These are phyloP conservation scores for Daktulosphaira vitifoliae DNA, from an alignment of 1,140 invertebrate genomes.

Conservation along the genomic window DNA sequence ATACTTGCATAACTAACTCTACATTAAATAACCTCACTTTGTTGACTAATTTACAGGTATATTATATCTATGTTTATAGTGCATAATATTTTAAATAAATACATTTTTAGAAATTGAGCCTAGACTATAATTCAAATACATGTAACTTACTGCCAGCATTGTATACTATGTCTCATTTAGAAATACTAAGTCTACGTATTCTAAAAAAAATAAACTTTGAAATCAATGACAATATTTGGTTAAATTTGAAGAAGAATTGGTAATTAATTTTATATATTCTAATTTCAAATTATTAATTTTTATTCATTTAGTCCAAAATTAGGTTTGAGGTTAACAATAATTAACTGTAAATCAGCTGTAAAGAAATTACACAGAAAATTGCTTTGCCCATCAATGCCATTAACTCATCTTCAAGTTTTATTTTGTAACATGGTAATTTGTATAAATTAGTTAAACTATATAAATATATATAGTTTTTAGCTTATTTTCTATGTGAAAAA, in stretches of 20 bases:
- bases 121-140: constrained; percentile 10
- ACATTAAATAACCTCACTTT: constrained; percentile 11
- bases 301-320: constrained; percentile 26
- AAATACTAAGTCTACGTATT: constrained; percentile 7
- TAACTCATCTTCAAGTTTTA: constrained; percentile 62
- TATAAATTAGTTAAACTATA: constrained; percentile 17
- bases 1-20: not conserved
- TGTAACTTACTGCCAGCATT: constrained; percentile 19
- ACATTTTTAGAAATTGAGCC: constrained; percentile 15
- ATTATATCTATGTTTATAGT: too few relatives aligned
- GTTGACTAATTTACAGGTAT: constrained; percentile 19
- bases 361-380: constrained; percentile 53
- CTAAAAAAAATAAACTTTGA: not conserved
- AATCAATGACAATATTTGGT: constrained; percentile 15
- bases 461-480: constrained; percentile 35
- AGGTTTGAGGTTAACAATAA: constrained; percentile 15
- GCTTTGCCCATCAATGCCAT: constrained; percentile 59
- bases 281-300: too few relatives aligned
- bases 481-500: too few relatives aligned
- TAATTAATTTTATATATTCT: not conserved
- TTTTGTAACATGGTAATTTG: constrained; percentile 58
- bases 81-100: too few relatives aligned
- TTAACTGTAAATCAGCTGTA: constrained; percentile 1
- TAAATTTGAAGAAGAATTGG: constrained; percentile 22
- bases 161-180: constrained; percentile 18